Conservation (phyloP, 2,113 vertebrate genomes). For the Phalacrocorax brasilianus region DNA sequence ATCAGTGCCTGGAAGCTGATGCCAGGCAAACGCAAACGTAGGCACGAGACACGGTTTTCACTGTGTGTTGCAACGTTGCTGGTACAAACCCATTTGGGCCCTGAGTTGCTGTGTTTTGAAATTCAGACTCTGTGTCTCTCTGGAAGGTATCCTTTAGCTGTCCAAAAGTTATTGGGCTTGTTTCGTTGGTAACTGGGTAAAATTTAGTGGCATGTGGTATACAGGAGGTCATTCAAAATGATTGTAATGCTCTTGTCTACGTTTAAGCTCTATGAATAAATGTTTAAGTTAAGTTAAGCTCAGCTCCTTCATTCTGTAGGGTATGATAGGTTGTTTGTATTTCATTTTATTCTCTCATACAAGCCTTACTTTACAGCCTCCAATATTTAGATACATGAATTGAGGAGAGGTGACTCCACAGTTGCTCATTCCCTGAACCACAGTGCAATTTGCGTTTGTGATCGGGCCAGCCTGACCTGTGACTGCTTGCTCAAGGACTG, state of each 20-base stretch:
- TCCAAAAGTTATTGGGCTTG: background rate
- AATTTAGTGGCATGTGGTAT: background rate
- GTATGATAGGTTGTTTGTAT: background rate
- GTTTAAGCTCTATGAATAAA: background rate
- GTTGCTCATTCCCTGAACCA: background rate
- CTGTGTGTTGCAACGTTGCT: accelerated
- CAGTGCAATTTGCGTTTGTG: accelerated
- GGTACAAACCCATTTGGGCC: background rate
- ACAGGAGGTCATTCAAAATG: background rate
- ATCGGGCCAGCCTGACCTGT: background rate
- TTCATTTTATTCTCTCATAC: background rate
- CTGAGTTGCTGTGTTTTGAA: background rate
- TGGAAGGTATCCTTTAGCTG: background rate
- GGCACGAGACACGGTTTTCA: background rate
- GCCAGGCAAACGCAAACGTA: background rate
- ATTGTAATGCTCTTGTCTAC: background rate
- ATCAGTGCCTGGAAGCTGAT: background rate
- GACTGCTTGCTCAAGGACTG: too few relatives aligned
- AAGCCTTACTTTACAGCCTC: background rate
- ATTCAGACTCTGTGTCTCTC: background rate
- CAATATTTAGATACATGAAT: background rate
- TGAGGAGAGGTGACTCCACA: background rate
- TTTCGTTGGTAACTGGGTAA: background rate
- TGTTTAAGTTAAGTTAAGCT: background rate
- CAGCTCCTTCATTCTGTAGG: background rate